Evolutionary conservation across 2,888 invertebrate species (phyloP).

Genomic region (Leucoma salicis): DNA sequence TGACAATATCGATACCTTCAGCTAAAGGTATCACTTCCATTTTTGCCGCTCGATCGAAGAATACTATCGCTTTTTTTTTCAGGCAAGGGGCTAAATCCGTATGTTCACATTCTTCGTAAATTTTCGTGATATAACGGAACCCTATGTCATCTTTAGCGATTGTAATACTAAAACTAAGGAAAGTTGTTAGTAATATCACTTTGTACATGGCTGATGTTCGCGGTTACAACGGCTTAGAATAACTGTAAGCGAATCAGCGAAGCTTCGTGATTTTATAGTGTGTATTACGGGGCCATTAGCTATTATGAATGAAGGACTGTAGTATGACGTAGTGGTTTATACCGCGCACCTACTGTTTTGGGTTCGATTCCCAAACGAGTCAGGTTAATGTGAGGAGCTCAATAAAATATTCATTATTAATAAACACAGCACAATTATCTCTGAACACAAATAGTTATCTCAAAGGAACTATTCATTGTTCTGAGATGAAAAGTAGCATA

Average conservation of each 20-base stretch:
- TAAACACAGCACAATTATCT: no score
- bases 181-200: conserved; percentile 50
- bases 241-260: conserved; percentile 71
- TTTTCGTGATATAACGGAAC: conserved; percentile 84
- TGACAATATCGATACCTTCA: conserved; percentile 86
- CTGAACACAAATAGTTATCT: no score
- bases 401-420: no score
- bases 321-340: no score
- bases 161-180: conserved; percentile 40
- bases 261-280: conserved; percentile 63
- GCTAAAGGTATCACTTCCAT: conserved; percentile 83
- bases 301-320: no score
- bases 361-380: no score
- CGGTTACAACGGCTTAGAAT: conserved; percentile 73
- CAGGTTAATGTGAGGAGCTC: no score
- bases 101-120: conserved; percentile 90
- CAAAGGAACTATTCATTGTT: no score
- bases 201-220: conserved; percentile 56
- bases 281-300: conserved; percentile 26
- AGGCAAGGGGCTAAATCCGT: conserved; percentile 87
- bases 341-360: no score
- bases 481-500: no score
- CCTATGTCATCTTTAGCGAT: conserved; percentile 77
- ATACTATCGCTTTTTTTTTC: conserved; percentile 90
- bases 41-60: conserved; percentile 88